Evolutionary conservation across 2,113 vertebrate genomes (phyloP), one percentile per base, ranked within the genome.

Genomic region (Grammomys surdaster): DNA sequence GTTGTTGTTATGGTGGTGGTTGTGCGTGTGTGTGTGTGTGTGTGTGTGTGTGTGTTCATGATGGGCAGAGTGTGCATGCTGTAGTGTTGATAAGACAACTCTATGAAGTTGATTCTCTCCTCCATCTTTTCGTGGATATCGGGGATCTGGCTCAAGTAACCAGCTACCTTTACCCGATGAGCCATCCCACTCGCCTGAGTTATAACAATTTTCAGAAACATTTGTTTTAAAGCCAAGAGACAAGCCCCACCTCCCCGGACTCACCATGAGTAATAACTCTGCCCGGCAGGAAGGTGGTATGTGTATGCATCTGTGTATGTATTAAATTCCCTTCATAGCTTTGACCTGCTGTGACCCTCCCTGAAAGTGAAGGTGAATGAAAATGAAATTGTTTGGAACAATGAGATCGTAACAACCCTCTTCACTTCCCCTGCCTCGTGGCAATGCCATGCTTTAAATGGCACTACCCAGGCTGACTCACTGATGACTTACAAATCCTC

Each of bases 211-310:
- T 93, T 88, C 58, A 4, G 63, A 88, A 90, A 46, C 22, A 20
- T 60, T 86, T 87, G 54, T 69, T 84, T 88, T 95, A 22, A 84
- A 70, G 24, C 95, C n/a, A 63, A 78, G 75, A 80, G 81, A 48
- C 8, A 28, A 89, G 17, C 14, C 63, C 14, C 7, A 46, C 28
- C 48, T 92, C 70, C 22, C 2, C 60, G 7, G 24, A 89, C 84
- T 14, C 36, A 31, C 78, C 48, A 75, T 28, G 31, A 93, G 43
- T 31, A 69, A 56, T 6, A 72, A 84, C 31, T 43, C 92, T 40
- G 65, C 33, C 28, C 31, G 19, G 48, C 36, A 84, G 22, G 54
- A 60, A 82, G 20, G 56, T 19, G 31, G 1, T 54, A 11, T 26
- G 31, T 65, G 16, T 46, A 28, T 43, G n/a, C 5, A 1, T 65